Conservation (phyloP, 2,113 vertebrate genomes). For the Saimiri boliviensis region DNA sequence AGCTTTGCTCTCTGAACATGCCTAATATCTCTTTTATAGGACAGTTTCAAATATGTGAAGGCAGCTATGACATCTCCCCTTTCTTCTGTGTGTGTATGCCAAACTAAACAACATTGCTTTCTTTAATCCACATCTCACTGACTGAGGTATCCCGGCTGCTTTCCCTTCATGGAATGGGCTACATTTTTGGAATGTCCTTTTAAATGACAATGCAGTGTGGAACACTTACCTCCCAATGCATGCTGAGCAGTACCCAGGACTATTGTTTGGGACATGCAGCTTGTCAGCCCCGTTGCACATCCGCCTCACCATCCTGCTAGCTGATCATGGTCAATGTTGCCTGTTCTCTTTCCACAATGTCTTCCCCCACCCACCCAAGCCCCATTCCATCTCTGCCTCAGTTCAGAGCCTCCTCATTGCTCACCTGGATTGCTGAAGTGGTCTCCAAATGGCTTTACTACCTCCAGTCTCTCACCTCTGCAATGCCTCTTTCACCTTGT, state of each 20-base stretch:
- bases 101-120: neutral
- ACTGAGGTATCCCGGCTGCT: neutral
- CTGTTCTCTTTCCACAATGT: neutral
- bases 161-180: neutral
- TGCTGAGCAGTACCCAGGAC: neutral
- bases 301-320: neutral
- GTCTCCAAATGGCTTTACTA: neutral
- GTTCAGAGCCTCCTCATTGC: neutral
- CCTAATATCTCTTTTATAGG: neutral
- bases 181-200: neutral
- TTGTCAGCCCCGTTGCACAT: fast-evolving
- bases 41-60: neutral
- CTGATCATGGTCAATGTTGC: neutral
- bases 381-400: neutral
- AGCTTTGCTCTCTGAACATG: neutral
- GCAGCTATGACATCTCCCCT: neutral
- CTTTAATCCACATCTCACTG: neutral
- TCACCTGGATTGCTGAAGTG: neutral
- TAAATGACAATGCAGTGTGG: fast-evolving
- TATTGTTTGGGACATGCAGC: neutral
- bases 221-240: neutral
- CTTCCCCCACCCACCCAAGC: neutral
- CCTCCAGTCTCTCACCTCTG: neutral
- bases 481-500: neutral
- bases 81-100: no score